Evolutionary conservation across 2,113 vertebrate species (phyloP).

Genomic region (Ophthalmolycus amberensis): DNA sequence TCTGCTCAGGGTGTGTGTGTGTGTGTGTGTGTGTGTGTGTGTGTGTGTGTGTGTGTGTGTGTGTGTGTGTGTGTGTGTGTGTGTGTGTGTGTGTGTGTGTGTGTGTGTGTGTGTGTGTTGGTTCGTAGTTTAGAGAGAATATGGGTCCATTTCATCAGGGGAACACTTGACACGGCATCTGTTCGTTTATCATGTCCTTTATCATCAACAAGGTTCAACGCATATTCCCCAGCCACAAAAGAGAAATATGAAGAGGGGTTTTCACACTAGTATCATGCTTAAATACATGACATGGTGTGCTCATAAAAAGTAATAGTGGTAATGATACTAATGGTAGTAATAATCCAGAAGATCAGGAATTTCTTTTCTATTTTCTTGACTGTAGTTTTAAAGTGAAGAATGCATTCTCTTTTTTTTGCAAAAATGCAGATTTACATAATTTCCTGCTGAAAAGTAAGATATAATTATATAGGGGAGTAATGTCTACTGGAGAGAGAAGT

Average conservation of each 20-base stretch:
- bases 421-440: neutral
- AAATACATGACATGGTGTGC: constrained; percentile 10
- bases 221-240: constrained; percentile 20
- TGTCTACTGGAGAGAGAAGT: neutral
- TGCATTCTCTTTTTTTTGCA: neutral
- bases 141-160: constrained; percentile 36
- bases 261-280: constrained; percentile 27
- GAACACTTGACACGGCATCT: constrained; percentile 55
- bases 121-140: constrained; percentile 19
- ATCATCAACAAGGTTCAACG: constrained; percentile 41
- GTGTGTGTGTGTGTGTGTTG: constrained; percentile 23
- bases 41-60: constrained; percentile 23
- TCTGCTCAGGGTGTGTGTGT: constrained; percentile 32
- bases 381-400: neutral
- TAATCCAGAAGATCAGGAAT: neutral
- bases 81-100: constrained; percentile 11
- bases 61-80: constrained; percentile 8
- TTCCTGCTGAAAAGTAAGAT: neutral
- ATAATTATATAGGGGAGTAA: neutral
- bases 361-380: neutral
- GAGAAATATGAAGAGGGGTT: constrained; percentile 33
- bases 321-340: neutral
- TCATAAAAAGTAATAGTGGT: constrained; percentile 17
- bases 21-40: constrained; percentile 20
- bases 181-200: constrained; percentile 61